Base-by-base conservation (phyloP, 2,888 invertebrate species). In the Scaptomyza tumidula region DNA sequence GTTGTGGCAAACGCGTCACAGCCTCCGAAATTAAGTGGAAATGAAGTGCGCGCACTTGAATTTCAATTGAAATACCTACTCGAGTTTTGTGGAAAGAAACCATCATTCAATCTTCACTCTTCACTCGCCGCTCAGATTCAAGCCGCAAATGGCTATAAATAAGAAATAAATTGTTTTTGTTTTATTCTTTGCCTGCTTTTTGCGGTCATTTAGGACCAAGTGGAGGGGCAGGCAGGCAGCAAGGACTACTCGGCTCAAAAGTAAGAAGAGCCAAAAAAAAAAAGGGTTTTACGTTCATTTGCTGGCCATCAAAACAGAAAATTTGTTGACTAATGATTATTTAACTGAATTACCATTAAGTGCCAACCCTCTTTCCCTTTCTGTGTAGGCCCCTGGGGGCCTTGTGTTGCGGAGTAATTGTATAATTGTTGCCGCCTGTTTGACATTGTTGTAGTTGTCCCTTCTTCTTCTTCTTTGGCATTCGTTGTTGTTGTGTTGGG, bases 331-430 rank as follows among this genome's bases (percentile, higher is more conserved):
- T 85, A 89, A 85, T 87, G 88, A 85, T 81, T 85, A 76, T 85
- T 87, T 89, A 81, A 87, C 85, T 78, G 89, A 83, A 83, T 88
- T 88, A 88, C 70, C 80, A 86, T 88, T 80, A 83, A 74, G 76
- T 72, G 69, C 45, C 54, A 27, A 29, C 37, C 33, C 45, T 16
- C 16, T 3, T 1, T 6, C 19, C 14, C 9, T 13, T 14, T 11
- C 41, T 57, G 43, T 48, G 33, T 9, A 33, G 13, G 55, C 62
- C 60, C 60, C 48, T 31, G 37, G 67, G 58, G 55, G 13, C 45
- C 14, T 58, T 46, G 44, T 44, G 27, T 19, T 31, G 35, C 44
- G 48, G 9, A 50, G 24, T 60, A 78, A 75, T 71, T 76, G 76
- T 70, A 46, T 67, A 75, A 64, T 72, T 79, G 75, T 77, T 79